A percentile compares a stretch with the other conserved stretches of the same genome.
phyloP scores from a whole-genome alignment of 1,140 invertebrate genomes.

The Drosophila burlai region DNA sequence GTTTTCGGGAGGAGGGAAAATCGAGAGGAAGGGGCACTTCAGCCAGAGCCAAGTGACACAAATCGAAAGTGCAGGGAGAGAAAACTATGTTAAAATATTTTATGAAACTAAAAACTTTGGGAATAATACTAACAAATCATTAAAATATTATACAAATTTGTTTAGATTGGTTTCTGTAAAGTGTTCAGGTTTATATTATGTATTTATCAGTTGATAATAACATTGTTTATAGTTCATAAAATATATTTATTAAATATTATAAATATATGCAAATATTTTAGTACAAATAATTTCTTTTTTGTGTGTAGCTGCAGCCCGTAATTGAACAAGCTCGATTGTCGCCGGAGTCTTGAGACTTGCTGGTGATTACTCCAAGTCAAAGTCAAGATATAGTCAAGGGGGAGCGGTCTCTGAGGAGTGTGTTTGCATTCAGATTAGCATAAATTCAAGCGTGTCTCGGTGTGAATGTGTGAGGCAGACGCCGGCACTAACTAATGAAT shows the following conservation, averaged over 20 bases:
- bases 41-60: constrained; percentile 59
- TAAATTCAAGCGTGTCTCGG: constrained; percentile 64
- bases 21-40: constrained; percentile 7
- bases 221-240: background rate
- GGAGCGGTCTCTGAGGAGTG: constrained; percentile 22
- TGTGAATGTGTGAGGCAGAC: constrained; percentile 48
- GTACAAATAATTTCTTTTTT: too few species aligned
- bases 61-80: constrained; percentile 23
- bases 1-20: background rate
- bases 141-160: too few species aligned
- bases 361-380: constrained; percentile 65
- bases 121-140: too few species aligned
- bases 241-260: too few species aligned
- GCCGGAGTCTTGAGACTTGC: constrained; percentile 44
- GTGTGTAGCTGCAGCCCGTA: constrained; percentile 39
- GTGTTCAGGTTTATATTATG: fast-evolving
- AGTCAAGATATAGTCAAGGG: constrained; percentile 37
- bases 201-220: background rate
- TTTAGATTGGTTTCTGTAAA: too few species aligned
- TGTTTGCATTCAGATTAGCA: constrained; percentile 76
- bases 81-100: background rate
- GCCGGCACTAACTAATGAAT: constrained; percentile 73
- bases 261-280: too few species aligned
- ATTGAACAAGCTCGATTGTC: constrained; percentile 60
- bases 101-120: too few species aligned